Conservation (phyloP, 2,888 invertebrate species). For the Phyllotreta striolata region DNA sequence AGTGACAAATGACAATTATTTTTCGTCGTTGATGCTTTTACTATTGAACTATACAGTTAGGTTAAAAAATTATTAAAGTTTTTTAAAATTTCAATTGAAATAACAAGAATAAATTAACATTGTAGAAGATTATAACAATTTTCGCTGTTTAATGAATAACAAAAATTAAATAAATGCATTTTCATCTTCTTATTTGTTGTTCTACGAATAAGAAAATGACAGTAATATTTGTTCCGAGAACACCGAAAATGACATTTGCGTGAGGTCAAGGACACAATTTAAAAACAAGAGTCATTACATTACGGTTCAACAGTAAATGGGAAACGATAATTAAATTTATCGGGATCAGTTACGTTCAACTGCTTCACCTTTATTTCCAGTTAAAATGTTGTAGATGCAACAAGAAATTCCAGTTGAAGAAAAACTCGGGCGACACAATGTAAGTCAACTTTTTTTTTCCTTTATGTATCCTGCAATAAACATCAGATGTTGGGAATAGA, state of each 20-base stretch:
- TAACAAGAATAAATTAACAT: too few relatives aligned
- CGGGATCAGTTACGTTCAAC: constrained; percentile 16
- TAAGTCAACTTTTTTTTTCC: constrained; percentile 26
- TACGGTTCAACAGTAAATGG: constrained; percentile 42
- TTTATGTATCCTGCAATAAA: constrained; percentile 10
- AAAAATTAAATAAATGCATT: too few relatives aligned
- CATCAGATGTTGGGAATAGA: constrained; percentile 29
- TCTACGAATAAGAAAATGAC: constrained; percentile 3
- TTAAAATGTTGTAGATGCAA: constrained; percentile 20
- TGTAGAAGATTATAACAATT: too few relatives aligned
- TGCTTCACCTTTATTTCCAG: constrained; percentile 8
- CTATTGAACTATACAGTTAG: too few relatives aligned
- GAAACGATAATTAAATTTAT: constrained; percentile 35
- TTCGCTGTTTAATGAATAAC: too few relatives aligned
- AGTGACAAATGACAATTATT: too few relatives aligned
- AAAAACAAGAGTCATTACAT: constrained; percentile 56
- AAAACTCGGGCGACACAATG: constrained; percentile 9
- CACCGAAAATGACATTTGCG: constrained; percentile 9
- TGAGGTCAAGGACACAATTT: constrained; percentile 56
- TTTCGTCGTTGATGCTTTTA: too few relatives aligned
- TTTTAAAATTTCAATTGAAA: too few relatives aligned
- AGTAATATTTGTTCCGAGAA: not conserved
- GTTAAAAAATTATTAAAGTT: too few relatives aligned
- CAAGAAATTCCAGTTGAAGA: not conserved
- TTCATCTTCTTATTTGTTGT: too few relatives aligned